Evolutionary conservation across 1,140 invertebrate species (phyloP).

Genomic region (Dinoponera quadriceps): DNA sequence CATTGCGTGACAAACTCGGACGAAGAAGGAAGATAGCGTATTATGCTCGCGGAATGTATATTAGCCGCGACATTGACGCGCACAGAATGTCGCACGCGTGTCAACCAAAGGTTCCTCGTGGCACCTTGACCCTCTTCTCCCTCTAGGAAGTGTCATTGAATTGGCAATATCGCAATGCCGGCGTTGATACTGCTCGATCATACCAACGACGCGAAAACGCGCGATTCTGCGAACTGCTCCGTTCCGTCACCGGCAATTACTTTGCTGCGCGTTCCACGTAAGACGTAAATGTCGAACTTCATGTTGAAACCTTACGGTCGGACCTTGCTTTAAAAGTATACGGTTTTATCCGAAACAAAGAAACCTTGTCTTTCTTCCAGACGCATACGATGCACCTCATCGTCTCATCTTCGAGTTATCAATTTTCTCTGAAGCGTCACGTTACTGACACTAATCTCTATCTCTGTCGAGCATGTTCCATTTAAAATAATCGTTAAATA

Average conservation of each 20-base stretch:
- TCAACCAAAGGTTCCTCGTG: background rate
- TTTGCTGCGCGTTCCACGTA: background rate
- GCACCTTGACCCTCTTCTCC: constrained; percentile 11
- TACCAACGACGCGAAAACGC: constrained; percentile 11
- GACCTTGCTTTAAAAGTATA: background rate
- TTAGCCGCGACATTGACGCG: background rate
- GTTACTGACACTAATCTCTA: background rate
- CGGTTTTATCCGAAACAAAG: background rate
- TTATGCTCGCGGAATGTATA: constrained; percentile 15
- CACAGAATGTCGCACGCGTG: background rate
- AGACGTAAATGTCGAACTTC: constrained; percentile 7
- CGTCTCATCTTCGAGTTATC: constrained; percentile 17
- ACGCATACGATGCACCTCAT: background rate
- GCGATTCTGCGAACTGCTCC: background rate
- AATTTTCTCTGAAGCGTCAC: background rate
- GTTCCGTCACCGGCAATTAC: background rate
- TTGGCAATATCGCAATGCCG: background rate
- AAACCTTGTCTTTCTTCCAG: background rate
- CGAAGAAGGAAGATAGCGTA: background rate
- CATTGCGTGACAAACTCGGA: background rate
- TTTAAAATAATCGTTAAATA: background rate
- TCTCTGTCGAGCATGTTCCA: background rate
- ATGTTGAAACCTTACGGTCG: background rate
- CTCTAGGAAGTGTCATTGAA: constrained; percentile 31
- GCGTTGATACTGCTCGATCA: constrained; percentile 4